These are phyloP conservation scores for Onychomys torridus DNA, from an alignment of 2,797 vertebrate genomes.

Conservation along the genomic window DNA sequence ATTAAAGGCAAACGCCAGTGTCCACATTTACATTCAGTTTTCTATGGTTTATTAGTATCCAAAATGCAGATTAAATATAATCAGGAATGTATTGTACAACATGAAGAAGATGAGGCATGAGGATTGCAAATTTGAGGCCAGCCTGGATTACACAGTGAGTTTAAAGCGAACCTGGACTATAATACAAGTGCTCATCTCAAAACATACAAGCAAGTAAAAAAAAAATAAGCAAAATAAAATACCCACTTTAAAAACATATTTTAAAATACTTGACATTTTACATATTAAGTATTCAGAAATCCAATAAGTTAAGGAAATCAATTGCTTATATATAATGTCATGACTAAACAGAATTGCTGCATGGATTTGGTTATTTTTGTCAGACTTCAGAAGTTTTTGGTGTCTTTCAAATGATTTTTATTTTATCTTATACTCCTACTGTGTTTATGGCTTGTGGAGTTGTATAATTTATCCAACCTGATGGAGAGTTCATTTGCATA, in stretches of 20 bases:
- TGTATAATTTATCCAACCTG: neutral
- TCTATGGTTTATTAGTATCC: neutral
- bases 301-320: neutral
- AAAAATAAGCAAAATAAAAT: neutral
- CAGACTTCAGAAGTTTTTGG: neutral
- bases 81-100: neutral
- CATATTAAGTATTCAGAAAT: constrained; percentile 15
- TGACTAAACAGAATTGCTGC: neutral
- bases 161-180: neutral
- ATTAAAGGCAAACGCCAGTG: neutral
- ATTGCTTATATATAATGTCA: neutral
- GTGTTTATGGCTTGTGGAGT: neutral
- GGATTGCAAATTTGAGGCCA: neutral
- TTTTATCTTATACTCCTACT: neutral
- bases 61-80: neutral
- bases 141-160: neutral
- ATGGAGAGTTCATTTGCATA: neutral
- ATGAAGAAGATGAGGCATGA: neutral
- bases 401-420: neutral
- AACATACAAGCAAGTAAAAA: neutral
- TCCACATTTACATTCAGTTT: neutral
- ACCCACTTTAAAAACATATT: neutral
- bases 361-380: neutral
- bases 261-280: neutral
- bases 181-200: neutral